Evolutionary conservation across 2,113 vertebrate genomes (phyloP).

Genomic region (Willisornis vidua): DNA sequence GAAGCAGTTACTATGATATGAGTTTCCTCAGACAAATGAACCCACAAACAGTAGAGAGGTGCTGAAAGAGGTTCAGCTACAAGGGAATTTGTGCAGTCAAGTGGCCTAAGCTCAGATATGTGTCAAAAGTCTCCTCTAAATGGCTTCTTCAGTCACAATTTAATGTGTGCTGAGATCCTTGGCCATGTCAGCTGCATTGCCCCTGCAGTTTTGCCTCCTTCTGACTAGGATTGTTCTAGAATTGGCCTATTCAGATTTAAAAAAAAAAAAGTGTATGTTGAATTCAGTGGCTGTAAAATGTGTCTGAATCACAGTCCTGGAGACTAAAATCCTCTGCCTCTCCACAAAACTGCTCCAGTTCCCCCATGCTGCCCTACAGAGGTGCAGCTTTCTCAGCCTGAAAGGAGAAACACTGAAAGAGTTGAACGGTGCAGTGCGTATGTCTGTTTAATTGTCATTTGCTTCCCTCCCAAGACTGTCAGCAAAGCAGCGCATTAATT

Average conservation of each 20-base stretch:
- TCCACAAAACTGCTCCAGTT: not conserved
- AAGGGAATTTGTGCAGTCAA: not conserved
- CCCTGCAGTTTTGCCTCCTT: not conserved
- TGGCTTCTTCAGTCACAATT: constrained; percentile 21
- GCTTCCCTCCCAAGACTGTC: not conserved
- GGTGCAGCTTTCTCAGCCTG: not conserved
- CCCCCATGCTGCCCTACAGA: not conserved
- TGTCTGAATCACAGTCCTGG: not conserved
- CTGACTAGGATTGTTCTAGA: not conserved
- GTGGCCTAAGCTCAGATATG: not conserved
- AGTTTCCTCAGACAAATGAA: not conserved
- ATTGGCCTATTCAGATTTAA: not conserved
- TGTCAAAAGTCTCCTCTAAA: constrained; percentile 6
- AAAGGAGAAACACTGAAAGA: not conserved
- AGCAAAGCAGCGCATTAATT: not conserved
- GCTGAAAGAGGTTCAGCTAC: not conserved
- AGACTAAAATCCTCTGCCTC: not conserved
- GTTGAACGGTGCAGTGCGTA: not conserved
- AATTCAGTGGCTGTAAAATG: not conserved
- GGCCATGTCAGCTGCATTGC: not conserved
- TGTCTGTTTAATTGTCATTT: not conserved
- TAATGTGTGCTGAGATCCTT: not conserved
- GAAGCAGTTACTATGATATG: not conserved
- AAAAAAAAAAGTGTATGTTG: not conserved
- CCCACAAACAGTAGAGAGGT: not conserved